Percentiles rank a stretch among this genome's conserved stretches.
Conservation (phyloP, 2,888 invertebrate genomes). For the Listrodromus nycthemerus region DNA sequence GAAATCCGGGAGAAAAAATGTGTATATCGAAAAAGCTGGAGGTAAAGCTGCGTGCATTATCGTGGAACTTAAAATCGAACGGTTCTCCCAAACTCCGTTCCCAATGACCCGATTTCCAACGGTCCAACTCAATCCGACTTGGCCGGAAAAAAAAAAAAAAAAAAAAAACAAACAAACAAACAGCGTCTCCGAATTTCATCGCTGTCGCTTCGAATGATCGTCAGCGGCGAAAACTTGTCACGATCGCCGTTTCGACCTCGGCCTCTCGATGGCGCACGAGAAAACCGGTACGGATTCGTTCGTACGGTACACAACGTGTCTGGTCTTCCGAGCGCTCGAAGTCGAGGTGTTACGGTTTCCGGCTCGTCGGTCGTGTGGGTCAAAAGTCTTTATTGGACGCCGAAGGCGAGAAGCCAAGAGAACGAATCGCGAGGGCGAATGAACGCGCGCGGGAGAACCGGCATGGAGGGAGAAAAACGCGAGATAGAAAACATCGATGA, state of each 20-base stretch:
- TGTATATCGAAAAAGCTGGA: no score
- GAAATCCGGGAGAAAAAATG: no score
- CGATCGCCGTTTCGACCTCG: slow-evolving; percentile 60
- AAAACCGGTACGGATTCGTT: slow-evolving; percentile 31
- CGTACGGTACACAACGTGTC: not conserved
- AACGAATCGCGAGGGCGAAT: slow-evolving; percentile 6
- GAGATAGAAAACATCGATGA: slow-evolving; percentile 21
- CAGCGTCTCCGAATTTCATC: slow-evolving; percentile 1
- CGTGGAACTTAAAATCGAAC: not conserved
- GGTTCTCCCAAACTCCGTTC: no score
- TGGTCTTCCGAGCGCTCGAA: not conserved
- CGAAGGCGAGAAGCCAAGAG: slow-evolving; percentile 47
- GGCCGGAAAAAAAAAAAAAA: slow-evolving; percentile 11
- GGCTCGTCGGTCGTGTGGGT: slow-evolving; percentile 30
- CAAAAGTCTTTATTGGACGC: slow-evolving; percentile 59
- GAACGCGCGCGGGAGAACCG: not conserved
- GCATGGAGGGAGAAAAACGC: slow-evolving; percentile 5
- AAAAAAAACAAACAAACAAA: slow-evolving; percentile 32
- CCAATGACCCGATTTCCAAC: no score
- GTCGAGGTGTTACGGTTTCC: slow-evolving; percentile 30
- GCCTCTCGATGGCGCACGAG: slow-evolving; percentile 62
- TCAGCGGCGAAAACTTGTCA: slow-evolving; percentile 67
- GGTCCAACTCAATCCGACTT: no score
- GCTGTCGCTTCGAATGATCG: slow-evolving; percentile 62
- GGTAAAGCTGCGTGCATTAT: no score